Conservation (phyloP, 2,113 vertebrate genomes). For the Fregata magnificens region DNA sequence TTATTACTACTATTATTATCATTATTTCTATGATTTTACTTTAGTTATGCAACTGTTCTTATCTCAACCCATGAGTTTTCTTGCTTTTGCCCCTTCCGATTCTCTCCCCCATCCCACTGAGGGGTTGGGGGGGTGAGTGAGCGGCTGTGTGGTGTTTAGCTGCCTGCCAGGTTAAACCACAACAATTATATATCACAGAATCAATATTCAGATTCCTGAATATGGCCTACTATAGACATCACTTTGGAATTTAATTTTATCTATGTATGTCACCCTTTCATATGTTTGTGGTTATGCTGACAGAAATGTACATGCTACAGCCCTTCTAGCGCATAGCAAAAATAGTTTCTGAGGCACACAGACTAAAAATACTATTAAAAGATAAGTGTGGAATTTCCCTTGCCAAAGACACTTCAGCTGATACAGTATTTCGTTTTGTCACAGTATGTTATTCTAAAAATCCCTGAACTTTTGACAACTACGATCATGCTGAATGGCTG, state of each 20-base stretch:
- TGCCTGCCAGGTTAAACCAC: too few species aligned
- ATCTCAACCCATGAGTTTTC: too few species aligned
- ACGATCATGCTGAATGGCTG: neutral
- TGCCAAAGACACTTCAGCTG: neutral
- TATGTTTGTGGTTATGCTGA: conserved; percentile 31
- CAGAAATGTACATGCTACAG: conserved; percentile 5
- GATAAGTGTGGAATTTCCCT: conserved; percentile 48
- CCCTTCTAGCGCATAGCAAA: conserved; percentile 17
- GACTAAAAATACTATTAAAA: conserved; percentile 51
- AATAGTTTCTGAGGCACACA: conserved; percentile 49
- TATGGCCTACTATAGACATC: neutral
- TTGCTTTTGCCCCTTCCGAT: too few species aligned
- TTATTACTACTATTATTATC: too few species aligned
- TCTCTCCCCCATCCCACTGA: too few species aligned
- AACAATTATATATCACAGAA: neutral
- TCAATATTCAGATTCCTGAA: neutral
- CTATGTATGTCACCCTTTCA: neutral
- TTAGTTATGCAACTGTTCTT: too few species aligned
- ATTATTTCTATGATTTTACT: too few species aligned
- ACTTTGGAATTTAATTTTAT: conserved; percentile 31
- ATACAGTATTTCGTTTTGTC: neutral
- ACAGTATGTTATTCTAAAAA: neutral
- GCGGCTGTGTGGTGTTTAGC: too few species aligned
- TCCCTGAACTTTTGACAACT: neutral
- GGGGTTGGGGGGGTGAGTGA: too few species aligned